Evolutionary conservation across 2,113 vertebrate species (phyloP), one percentile per base, ranked within the genome.

Genomic region (Monopterus albus): DNA sequence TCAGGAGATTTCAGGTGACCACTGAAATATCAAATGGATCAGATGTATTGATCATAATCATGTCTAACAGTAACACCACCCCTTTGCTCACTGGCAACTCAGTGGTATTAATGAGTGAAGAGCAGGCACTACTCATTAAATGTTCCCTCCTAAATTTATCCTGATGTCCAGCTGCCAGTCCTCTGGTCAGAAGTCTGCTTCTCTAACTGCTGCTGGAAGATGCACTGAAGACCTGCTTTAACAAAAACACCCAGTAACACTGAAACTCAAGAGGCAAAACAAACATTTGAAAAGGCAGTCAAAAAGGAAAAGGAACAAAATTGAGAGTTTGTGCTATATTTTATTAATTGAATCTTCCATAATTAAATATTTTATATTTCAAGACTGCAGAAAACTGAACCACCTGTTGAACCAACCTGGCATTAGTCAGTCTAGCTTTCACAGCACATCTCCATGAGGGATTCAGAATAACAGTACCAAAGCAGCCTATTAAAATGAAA

Each of bases 401-500:
- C n/a, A n/a, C n/a, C n/a, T n/a, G n/a, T n/a, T n/a, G n/a, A n/a
- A n/a, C n/a, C n/a, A n/a, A 60, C 62, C 49, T 28, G 51, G 29
- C 51, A 43, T 58, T 38, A 40, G 28, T 76, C 70, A 15, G 50
- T 68, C 49, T n/a, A 26, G 28, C 56, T 85, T 77, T 63, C 64
- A 83, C 65, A 69, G 66, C 58, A 76, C 42, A 52, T 38, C 29
- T 74, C 12, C 49, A 35, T 58, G 4, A 14, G 42, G 25, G 57
- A 75, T 63, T 43, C 3, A 0, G 45, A 57, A 23, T 40, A 55
- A 23, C 2, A 6, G 40, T 1, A 45, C 11, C 60, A 51, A 55
- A 43, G 26, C 25, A 31, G 66, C 60, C 82, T 78, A 78, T 84
- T 79, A 79, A 77, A 51, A 72, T 45, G 40, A 63, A 75, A 51